Percentiles rank a stretch among this genome's conserved stretches.
These are phyloP conservation scores for Xyrauchen texanus DNA, from an alignment of 2,113 vertebrate genomes.

Conservation along the genomic window DNA sequence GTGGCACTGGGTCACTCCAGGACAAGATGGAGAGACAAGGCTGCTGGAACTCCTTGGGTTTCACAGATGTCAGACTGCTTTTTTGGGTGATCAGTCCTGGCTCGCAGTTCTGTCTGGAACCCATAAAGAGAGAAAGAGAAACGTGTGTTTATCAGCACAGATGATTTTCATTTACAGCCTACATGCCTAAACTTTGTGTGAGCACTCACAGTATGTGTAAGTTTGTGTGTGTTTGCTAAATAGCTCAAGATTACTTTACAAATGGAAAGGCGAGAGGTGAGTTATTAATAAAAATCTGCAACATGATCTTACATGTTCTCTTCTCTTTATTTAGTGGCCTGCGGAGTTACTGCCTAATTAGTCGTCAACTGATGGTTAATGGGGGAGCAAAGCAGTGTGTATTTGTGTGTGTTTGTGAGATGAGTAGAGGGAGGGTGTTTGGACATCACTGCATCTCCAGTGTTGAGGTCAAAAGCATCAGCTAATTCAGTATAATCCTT, in stretches of 20 bases:
- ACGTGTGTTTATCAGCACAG: not conserved
- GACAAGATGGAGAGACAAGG: slow-evolving; percentile 57
- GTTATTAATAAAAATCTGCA: slow-evolving; percentile 67
- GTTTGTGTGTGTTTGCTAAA: slow-evolving; percentile 36
- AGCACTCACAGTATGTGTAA: not conserved
- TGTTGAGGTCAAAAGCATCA: too few relatives aligned
- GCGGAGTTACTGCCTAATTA: slow-evolving; percentile 49
- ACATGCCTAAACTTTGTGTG: not conserved
- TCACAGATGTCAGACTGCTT: slow-evolving; percentile 32
- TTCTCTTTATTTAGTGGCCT: slow-evolving; percentile 27
- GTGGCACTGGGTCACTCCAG: slow-evolving; percentile 64
- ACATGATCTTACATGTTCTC: slow-evolving; percentile 51
- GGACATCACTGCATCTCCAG: too few relatives aligned
- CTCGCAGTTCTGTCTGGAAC: not conserved
- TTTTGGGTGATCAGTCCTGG: too few relatives aligned
- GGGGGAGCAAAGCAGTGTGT: slow-evolving; percentile 1
- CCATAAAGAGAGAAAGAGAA: not conserved
- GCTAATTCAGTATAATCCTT: too few relatives aligned
- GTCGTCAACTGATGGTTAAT: slow-evolving; percentile 27
- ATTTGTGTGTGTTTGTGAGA: not conserved
- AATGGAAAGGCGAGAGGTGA: slow-evolving; percentile 66
- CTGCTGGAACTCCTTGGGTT: slow-evolving; percentile 54
- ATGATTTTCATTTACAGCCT: not conserved
- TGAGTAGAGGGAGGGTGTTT: too few relatives aligned
- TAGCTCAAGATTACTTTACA: slow-evolving; percentile 64